Conservation (phyloP, 2,113 vertebrate species). For the Saguinus midas region DNA sequence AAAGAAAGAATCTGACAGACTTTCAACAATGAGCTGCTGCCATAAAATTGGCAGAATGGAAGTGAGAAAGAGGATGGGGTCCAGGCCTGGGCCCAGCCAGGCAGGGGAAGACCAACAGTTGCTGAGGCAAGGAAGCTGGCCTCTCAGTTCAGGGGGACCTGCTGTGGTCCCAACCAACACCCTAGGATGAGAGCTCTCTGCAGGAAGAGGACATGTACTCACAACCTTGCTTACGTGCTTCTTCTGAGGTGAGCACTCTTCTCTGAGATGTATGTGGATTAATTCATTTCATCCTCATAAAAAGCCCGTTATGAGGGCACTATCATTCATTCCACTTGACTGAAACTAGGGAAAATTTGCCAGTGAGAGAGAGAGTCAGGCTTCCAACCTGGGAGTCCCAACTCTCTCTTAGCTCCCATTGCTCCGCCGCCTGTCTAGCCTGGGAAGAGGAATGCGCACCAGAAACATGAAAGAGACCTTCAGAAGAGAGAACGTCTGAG, state of each 20-base stretch:
- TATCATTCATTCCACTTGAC: not conserved
- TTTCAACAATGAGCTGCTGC: not conserved
- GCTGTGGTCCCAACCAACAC: not conserved
- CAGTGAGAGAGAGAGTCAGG: not conserved
- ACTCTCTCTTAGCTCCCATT: not conserved
- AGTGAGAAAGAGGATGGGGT: not conserved
- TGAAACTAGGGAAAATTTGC: not conserved
- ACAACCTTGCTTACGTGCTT: not conserved
- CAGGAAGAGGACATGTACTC: not conserved
- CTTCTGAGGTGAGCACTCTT: not conserved
- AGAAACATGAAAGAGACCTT: not conserved
- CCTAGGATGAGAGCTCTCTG: accelerated
- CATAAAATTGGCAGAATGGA: not conserved
- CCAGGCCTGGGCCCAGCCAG: accelerated
- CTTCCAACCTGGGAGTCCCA: not conserved
- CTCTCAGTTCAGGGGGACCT: not conserved
- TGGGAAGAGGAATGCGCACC: not conserved
- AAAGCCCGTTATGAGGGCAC: not conserved
- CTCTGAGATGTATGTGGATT: not conserved
- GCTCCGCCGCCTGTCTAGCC: not conserved
- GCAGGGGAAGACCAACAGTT: accelerated
- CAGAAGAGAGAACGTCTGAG: not conserved
- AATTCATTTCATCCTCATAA: not conserved
- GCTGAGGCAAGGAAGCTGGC: not conserved
- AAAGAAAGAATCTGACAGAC: not conserved